phyloP scores from a whole-genome alignment of 2,113 vertebrate species.

The Sphyrna mokarran region DNA sequence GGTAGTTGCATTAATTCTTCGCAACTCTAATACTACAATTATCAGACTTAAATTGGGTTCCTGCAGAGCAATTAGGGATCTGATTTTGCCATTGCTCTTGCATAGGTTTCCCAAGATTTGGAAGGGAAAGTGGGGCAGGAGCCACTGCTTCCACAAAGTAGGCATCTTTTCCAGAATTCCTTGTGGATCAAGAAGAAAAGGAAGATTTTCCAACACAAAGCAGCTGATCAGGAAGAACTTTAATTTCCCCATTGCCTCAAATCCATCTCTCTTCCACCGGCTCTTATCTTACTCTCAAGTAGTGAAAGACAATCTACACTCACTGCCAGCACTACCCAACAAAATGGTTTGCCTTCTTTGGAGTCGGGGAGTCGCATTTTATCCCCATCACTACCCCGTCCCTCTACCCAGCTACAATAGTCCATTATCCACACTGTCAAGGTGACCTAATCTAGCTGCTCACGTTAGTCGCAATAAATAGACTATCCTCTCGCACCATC shows the following conservation, averaged over 20 bases:
- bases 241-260: not conserved
- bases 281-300: not conserved
- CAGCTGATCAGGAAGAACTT: not conserved
- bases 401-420: not conserved
- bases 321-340: not conserved
- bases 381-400: too few relatives aligned
- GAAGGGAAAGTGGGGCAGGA: not conserved
- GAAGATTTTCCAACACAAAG: not conserved
- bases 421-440: not conserved
- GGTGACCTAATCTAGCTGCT: not conserved
- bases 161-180: not conserved
- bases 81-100: not conserved
- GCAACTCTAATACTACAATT: not conserved
- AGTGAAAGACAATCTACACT: not conserved
- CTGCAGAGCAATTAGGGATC: not conserved
- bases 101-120: not conserved
- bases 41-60: not conserved
- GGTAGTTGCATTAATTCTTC: too few relatives aligned
- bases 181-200: not conserved
- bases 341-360: not conserved
- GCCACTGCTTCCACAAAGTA: too few relatives aligned
- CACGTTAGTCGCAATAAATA: not conserved
- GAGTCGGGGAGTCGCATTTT: too few relatives aligned
- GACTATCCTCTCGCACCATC: too few relatives aligned
- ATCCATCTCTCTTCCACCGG: not conserved